These are phyloP conservation scores for Vandiemenella viatica DNA, from an alignment of 2,888 invertebrate genomes.

Conservation along the genomic window DNA sequence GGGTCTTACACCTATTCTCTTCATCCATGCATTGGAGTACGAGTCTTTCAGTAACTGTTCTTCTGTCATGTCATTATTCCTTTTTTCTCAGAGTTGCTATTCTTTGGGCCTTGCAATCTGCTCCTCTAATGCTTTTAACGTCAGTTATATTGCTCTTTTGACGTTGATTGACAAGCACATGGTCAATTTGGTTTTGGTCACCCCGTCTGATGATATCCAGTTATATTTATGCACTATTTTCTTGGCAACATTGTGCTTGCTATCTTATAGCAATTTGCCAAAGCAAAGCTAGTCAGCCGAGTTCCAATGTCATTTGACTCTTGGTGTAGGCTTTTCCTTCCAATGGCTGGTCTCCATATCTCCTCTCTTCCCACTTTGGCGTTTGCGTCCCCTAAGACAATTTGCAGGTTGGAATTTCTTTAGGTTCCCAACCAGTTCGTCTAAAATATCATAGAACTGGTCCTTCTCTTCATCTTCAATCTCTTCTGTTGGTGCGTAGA, in stretches of 20 bases:
- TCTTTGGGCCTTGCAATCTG: conserved; percentile 10
- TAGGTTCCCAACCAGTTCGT: neutral
- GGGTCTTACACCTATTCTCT: conserved; percentile 3
- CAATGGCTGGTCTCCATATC: neutral
- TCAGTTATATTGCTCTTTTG: conserved; percentile 2
- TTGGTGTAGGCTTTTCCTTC: too few relatives aligned
- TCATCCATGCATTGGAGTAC: neutral
- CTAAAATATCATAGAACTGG: neutral
- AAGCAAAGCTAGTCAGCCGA: conserved; percentile 3
- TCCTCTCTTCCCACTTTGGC: neutral
- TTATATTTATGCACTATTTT: neutral
- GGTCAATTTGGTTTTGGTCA: conserved; percentile 8
- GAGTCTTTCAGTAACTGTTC: conserved; percentile 6
- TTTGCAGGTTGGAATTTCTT: neutral
- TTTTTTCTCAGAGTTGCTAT: conserved; percentile 5
- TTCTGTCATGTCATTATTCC: neutral
- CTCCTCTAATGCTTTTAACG: conserved; percentile 5
- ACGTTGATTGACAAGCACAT: conserved; percentile 8
- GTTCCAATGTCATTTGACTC: neutral
- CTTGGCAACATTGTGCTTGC: neutral
- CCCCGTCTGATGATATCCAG: conserved; percentile 8
- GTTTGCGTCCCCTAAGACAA: neutral
- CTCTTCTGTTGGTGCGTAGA: neutral
- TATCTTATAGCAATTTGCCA: conserved; percentile 5
- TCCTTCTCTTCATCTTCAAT: neutral